Evolutionary conservation across 2,888 invertebrate genomes (phyloP), one percentile per base, ranked within the genome.

Genomic region (Trissoscelio sp.): DNA sequence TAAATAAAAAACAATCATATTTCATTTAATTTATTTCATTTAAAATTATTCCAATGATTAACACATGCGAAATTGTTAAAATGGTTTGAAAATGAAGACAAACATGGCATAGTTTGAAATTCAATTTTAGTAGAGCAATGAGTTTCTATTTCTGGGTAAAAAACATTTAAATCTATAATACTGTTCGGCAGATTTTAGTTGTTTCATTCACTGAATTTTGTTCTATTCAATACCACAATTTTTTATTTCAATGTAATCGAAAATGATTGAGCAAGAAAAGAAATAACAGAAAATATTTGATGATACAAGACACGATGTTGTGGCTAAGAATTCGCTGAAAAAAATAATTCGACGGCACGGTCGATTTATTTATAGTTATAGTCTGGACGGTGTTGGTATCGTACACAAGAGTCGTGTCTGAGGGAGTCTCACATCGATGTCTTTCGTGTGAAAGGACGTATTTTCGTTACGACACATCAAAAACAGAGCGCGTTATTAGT

Each of bases 381-480:
- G 75, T 73, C 72, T 67, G 75, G 46, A 31, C 44, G 46, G 42
- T 46, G 67, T 73, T 48, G 37, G 73, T 78, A 73, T 73, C 62
- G 60, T 51, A 57, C 34, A 31, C 22, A 67, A 62, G 67, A 66
- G 57, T 24, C 28, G 37, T 44, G 44, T 64, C 42, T 42, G 57
- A 55, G 60, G 67, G 55, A 42, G 55, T 60, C 31, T 51, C 31
- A 48, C 55, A 67, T 75, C 70, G 74, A 74, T 74, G 79, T 82
- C 69, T 69, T 70, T 78, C 75, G 77, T 80, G 82, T 75, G 82
- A 87, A 85, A 85, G 86, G 84, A 84, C 84, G 84, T 87, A 86
- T 85, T 86, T 87, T 86, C 81, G 85, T 85, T 85, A 28, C 85
- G 84, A 79, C 83, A 79, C 85, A 84, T 86, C 78, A 74, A 82